phyloP scores from a whole-genome alignment of 2,797 vertebrate species.

The Harpagifer antarcticus region DNA sequence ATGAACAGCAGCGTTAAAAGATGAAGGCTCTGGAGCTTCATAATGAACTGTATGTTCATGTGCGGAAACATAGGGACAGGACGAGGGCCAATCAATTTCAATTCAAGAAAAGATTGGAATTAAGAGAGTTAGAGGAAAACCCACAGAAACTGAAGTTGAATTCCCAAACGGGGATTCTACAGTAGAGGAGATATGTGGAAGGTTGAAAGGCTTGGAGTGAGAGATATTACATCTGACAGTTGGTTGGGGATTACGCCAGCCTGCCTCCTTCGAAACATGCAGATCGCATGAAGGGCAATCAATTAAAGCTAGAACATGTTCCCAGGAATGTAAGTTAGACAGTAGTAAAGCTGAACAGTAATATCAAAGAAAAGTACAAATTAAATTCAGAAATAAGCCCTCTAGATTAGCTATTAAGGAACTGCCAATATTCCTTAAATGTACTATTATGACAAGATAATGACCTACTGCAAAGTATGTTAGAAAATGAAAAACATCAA shows the following conservation, averaged over 20 bases:
- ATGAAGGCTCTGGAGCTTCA: constrained; percentile 41
- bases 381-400: not conserved
- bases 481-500: too few species aligned
- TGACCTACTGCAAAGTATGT: too few species aligned
- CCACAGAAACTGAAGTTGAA: constrained; percentile 35
- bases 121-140: constrained; percentile 19
- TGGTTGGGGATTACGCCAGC: constrained; percentile 60
- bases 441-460: too few species aligned
- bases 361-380: constrained; percentile 10
- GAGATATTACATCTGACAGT: constrained; percentile 56
- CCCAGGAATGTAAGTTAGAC: constrained; percentile 35
- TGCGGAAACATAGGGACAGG: constrained; percentile 26
- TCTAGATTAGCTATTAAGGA: not conserved
- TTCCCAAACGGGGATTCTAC: constrained; percentile 68
- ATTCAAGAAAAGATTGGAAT: constrained; percentile 17
- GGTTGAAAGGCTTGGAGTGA: constrained; percentile 46
- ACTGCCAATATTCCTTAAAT: too few species aligned
- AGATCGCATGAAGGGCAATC: constrained; percentile 47
- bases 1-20: constrained; percentile 53
- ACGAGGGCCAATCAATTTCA: not conserved
- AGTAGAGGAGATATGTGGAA: constrained; percentile 52
- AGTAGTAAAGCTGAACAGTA: not conserved
- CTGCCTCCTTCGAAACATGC: constrained; percentile 28
- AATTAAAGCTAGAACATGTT: constrained; percentile 37
- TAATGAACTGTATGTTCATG: constrained; percentile 20